Conservation (phyloP, 2,888 invertebrate species). For the Campoplex capitator region DNA sequence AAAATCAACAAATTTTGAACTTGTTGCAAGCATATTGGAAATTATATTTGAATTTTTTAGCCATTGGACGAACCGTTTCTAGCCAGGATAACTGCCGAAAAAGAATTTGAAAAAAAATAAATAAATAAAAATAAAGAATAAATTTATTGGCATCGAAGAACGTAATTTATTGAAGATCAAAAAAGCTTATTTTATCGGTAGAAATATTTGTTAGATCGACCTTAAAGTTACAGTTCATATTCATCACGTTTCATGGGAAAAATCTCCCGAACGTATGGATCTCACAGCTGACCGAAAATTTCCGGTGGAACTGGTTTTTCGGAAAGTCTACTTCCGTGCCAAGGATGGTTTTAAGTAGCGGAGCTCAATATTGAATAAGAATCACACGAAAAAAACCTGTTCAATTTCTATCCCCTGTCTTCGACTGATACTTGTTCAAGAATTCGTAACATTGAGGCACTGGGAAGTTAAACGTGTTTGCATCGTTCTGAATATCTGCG, state of each 20-base stretch:
- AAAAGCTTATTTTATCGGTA: too few relatives aligned
- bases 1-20: too few relatives aligned
- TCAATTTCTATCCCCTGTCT: slow-evolving; percentile 2
- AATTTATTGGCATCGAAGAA: too few relatives aligned
- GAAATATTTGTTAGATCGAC: background rate
- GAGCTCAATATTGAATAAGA: background rate
- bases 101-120: too few relatives aligned
- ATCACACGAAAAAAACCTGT: slow-evolving; percentile 1
- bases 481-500: background rate
- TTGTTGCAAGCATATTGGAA: too few relatives aligned
- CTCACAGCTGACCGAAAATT: background rate
- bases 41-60: too few relatives aligned
- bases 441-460: background rate
- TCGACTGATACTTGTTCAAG: background rate
- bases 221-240: background rate
- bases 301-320: background rate
- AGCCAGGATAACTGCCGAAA: too few relatives aligned
- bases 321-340: background rate
- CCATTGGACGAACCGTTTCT: too few relatives aligned
- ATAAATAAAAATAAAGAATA: too few relatives aligned
- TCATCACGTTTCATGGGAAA: background rate
- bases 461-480: background rate
- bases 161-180: too few relatives aligned
- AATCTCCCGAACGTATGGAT: background rate
- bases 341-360: background rate